A percentile compares a stretch with the other conserved stretches of the same genome.
phyloP scores from a whole-genome alignment of 2,113 vertebrate species.

The Cephalopholis sonnerati region DNA sequence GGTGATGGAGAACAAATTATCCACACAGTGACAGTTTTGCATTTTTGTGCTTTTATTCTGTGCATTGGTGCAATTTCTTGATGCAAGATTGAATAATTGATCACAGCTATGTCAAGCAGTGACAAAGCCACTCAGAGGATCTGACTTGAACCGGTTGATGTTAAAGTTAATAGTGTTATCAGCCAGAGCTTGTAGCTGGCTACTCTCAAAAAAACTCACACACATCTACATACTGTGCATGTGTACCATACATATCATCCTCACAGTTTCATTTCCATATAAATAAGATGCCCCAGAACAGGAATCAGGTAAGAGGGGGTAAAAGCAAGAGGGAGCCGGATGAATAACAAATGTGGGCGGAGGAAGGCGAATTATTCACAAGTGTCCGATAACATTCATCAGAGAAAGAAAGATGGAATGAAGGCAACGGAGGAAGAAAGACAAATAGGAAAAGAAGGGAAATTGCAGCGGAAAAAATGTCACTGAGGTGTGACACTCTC shows the following conservation, averaged over 20 bases:
- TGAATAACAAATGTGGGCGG: not conserved
- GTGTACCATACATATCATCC: not conserved
- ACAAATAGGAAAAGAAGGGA: not conserved
- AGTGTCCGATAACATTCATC: conserved; percentile 1
- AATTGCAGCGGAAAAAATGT: conserved; percentile 22
- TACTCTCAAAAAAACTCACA: not conserved
- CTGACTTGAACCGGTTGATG: not conserved
- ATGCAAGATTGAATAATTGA: conserved; percentile 14
- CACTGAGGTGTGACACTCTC: conserved; percentile 29
- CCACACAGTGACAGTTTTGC: not conserved
- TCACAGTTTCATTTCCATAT: conserved; percentile 36
- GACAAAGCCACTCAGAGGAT: not conserved
- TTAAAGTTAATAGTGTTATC: conserved; percentile 23
- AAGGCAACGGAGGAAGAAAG: not conserved
- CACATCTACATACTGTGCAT: not conserved
- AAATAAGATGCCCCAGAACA: conserved; percentile 15
- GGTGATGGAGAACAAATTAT: not conserved
- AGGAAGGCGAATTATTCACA: not conserved
- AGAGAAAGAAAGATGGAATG: not conserved
- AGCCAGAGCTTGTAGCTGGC: not conserved
- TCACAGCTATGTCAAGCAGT: not conserved
- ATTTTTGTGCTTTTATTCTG: not conserved
- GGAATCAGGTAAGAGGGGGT: not conserved
- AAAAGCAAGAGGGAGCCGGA: not conserved
- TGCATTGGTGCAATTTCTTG: not conserved